Evolutionary conservation across 2,797 vertebrate genomes (phyloP), one percentile per base, ranked within the genome.

Genomic region (Catamblyrhynchus diadema): DNA sequence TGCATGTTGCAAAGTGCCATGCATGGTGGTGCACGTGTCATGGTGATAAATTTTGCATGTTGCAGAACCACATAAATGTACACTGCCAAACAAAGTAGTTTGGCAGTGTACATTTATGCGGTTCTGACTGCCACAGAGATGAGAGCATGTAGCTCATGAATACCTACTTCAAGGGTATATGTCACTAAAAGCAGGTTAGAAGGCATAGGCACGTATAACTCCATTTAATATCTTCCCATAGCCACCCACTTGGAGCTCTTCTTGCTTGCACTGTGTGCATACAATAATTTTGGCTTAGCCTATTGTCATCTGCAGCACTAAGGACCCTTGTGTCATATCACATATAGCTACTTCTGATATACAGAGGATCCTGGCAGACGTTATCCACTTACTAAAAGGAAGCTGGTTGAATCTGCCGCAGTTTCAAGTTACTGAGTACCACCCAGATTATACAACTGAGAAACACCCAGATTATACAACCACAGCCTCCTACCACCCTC

Each of bases 21-120:
- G 39, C 39, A 39, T 39, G 24, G 41, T 0, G 0, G 60, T 53
- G 48, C 48, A 18, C 4, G 10, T 18, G 27, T 50, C 48, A 50
- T 18, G 48, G 48, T 50, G 48, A 28, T 28, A 50, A 50, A 50
- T 16, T 50, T 50, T 28, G 16, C 27, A 18, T 28, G 48, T 50
- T 50, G 27, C 27, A 50, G 48, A 50, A 11, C 48, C 48, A 11
- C 28, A 50, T 50, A 50, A 7, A 50, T 18, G 48, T 50, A 30
- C 48, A 50, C 27, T 50, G 27, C 16, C 16, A 28, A 28, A 50
- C 27, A 50, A 28, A 50, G 48, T 17, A 50, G 48, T 50, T 28
- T 28, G 48, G 27, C 41, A 56, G 17, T 28, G 33, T 42, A 59
- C 37, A 33, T 69, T 67, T 35, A 27, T 8, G 3, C 17, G 11